phyloP scores from a whole-genome alignment of 53 echinoderm and acorn worm species.

The Crossaster papposus region DNA sequence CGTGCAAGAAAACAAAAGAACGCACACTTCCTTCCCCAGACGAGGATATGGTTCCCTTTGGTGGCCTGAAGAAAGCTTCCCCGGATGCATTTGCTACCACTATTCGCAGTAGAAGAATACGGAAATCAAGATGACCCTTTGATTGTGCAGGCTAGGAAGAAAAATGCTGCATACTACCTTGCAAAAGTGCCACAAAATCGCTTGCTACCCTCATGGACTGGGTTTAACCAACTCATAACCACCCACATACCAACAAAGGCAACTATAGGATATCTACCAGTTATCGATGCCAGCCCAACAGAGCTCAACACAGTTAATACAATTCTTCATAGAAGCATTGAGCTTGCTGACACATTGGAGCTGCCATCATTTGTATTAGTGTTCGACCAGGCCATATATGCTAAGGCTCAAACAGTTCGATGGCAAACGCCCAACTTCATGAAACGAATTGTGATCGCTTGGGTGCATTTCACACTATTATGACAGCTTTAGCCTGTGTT shows the following conservation, averaged over 20 bases:
- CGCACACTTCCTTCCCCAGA: too few relatives aligned
- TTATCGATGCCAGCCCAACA: constrained; percentile 75
- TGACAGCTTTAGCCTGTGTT: constrained; percentile 65
- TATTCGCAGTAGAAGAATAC: too few relatives aligned
- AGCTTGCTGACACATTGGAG: constrained; percentile 40
- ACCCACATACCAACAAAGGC: constrained; percentile 26
- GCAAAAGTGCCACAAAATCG: constrained; percentile 6
- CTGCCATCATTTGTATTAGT: constrained; percentile 61
- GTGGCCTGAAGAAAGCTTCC: too few relatives aligned
- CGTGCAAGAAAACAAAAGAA: too few relatives aligned
- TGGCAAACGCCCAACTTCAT: too few relatives aligned
- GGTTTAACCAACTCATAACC: constrained; percentile 72
- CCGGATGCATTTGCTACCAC: too few relatives aligned
- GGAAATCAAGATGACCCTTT: too few relatives aligned
- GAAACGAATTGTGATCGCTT: constrained; percentile 64
- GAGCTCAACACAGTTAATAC: constrained; percentile 70
- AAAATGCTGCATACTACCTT: background rate
- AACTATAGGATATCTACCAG: constrained; percentile 70
- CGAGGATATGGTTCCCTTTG: too few relatives aligned
- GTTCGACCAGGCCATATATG: constrained; percentile 75
- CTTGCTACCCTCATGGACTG: constrained; percentile 57
- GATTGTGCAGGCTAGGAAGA: too few relatives aligned
- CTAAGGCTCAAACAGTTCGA: constrained; percentile 66
- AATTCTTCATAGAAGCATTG: constrained; percentile 63
- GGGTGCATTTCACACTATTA: constrained; percentile 77